phyloP scores from a whole-genome alignment of 2,888 invertebrate species.

The Sarcophaga subvicina region DNA sequence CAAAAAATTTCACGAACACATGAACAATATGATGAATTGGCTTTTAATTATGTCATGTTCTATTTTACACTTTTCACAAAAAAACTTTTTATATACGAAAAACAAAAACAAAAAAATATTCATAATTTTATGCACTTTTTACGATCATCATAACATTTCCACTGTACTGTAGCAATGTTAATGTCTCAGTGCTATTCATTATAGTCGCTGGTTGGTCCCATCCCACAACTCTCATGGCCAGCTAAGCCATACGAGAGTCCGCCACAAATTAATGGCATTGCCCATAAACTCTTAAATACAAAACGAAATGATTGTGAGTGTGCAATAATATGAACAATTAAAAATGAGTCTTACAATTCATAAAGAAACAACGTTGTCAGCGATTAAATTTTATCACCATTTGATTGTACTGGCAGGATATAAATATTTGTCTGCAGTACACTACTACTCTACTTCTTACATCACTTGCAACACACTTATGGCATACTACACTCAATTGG shows the following conservation, averaged over 20 bases:
- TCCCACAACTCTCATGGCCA: no score
- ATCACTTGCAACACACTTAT: slow-evolving; percentile 29
- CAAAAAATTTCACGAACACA: no score
- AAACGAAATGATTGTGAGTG: neutral
- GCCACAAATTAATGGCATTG: neutral
- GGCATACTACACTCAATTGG: neutral
- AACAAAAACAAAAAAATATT: neutral
- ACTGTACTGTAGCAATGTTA: neutral
- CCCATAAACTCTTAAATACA: neutral
- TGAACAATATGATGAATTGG: no score
- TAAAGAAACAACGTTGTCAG: slow-evolving; percentile 42
- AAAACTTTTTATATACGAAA: neutral
- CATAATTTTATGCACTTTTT: neutral
- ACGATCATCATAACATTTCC: neutral
- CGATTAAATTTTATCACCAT: slow-evolving; percentile 62
- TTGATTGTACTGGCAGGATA: slow-evolving; percentile 49
- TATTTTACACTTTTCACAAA: neutral
- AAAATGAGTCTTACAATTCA: slow-evolving; percentile 34
- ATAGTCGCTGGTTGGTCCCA: no score
- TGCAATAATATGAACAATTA: slow-evolving; percentile 49
- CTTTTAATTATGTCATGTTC: neutral
- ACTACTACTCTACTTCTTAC: slow-evolving; percentile 11
- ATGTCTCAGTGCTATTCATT: neutral
- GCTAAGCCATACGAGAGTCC: no score
- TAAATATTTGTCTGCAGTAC: neutral